phyloP scores from a whole-genome alignment of 2,888 invertebrate species.

The Parnassius mnemosyne region DNA sequence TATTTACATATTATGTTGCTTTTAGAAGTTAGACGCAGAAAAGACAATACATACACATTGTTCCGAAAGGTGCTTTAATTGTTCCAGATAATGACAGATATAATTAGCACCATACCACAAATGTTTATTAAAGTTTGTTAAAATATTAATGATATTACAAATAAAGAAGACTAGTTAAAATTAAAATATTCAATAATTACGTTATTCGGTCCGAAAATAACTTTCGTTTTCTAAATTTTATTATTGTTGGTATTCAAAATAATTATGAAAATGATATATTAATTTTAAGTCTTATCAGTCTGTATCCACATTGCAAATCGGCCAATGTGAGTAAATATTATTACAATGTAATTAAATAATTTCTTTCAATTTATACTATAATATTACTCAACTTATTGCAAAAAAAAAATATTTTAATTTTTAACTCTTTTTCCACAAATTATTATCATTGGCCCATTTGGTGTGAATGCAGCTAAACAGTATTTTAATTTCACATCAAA shows the following conservation, averaged over 20 bases:
- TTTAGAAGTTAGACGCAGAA: constrained; percentile 45
- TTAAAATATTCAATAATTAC: background rate
- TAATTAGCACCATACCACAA: constrained; percentile 38
- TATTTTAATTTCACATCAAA: constrained; percentile 29
- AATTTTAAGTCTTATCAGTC: constrained; percentile 14
- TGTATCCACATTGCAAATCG: constrained; percentile 19
- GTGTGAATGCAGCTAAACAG: constrained; percentile 23
- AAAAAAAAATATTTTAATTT: no score
- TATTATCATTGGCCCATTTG: constrained; percentile 10
- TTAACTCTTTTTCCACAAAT: no score
- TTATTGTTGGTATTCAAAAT: constrained; percentile 23
- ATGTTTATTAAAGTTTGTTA: constrained; percentile 19
- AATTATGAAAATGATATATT: constrained; percentile 16
- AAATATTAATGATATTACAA: constrained; percentile 15
- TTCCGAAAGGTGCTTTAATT: constrained; percentile 32
- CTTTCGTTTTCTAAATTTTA: constrained; percentile 25
- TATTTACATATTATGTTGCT: constrained; percentile 47
- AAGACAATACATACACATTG: constrained; percentile 31
- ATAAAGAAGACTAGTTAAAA: constrained; percentile 16
- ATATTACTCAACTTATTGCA: no score
- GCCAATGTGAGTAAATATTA: constrained; percentile 3
- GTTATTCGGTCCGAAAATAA: background rate
- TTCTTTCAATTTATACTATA: no score
- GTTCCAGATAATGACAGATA: constrained; percentile 24
- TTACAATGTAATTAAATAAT: no score